Evolutionary conservation across 2,113 vertebrate genomes (phyloP), one percentile per base, ranked within the genome.

Genomic region (Campylomormyrus numenius): DNA sequence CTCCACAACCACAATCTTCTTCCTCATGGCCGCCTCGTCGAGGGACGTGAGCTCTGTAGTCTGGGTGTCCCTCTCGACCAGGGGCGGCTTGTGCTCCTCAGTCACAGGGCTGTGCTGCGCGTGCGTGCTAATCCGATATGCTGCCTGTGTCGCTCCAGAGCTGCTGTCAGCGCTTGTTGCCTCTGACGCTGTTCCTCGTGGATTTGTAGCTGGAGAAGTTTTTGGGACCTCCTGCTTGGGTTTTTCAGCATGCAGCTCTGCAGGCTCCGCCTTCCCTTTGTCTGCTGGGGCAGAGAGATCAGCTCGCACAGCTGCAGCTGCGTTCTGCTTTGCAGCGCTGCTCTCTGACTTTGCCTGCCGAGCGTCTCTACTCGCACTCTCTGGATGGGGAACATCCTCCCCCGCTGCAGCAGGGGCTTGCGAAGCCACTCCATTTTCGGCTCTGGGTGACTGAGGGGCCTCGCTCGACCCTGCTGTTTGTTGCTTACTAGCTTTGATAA

Each of bases 1-100:
- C 85, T 96, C 96, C 1, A 96, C 96, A n/a, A 96, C 95, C 5
- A 96, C 95, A 42, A 96, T 96, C 92, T 96, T 96, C 90, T 92
- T 96, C 91, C 74, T 95, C 96, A 96, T 96, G 93, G 92, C 85
- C 46, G 92, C 91, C 87, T 95, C 94, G 93, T 95, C 94, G 74
- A 24, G 90, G 15, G 90, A 15, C 50, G 77, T 52, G 42, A 9
- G 62, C 85, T 39, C 46, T 85, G 53, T 90, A 90, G 70, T 85
- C 74, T 49, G 91, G 90, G 89, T 1, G 93, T 93, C 93, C 90
- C 91, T 89, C 91, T 89, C 87, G 46, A 48, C 86, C 92, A 93
- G 94, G 93, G 93, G 93, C 85, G 93, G 93, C 90, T 91, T 91
- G 93, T 90, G 87, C 91, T 93, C 77, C 93, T 94, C 94, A 39